Conservation (phyloP, 2,888 invertebrate genomes). For the Acleris literana region DNA sequence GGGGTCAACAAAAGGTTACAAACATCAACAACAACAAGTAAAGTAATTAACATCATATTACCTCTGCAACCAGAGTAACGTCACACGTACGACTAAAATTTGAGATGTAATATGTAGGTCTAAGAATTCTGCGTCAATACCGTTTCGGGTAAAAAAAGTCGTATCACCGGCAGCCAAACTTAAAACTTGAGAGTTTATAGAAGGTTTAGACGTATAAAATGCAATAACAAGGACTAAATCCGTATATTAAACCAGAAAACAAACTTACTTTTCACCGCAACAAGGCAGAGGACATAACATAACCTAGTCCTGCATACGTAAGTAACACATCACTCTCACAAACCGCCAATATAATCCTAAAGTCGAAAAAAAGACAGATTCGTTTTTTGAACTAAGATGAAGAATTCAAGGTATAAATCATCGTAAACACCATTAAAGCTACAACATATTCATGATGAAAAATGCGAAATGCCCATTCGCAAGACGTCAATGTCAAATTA, state of each 20-base stretch:
- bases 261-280: conserved; percentile 66
- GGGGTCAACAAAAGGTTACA: conserved; percentile 14
- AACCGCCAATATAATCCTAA: neutral
- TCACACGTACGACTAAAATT: conserved; percentile 1
- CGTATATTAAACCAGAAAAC: conserved; percentile 35
- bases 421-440: conserved; percentile 28
- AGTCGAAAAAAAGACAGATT: conserved; percentile 11
- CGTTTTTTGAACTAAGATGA: conserved; percentile 15
- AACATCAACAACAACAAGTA: neutral
- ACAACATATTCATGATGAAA: conserved; percentile 17
- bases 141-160: neutral
- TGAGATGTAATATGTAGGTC: conserved; percentile 13
- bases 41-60: conserved; percentile 15
- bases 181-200: neutral
- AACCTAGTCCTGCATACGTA: conserved; percentile 64
- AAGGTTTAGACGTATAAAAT: conserved; percentile 8
- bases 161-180: neutral
- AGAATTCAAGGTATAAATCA: conserved; percentile 19
- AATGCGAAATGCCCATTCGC: conserved; percentile 31
- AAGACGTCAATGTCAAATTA: conserved; percentile 32
- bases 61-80: conserved; percentile 10
- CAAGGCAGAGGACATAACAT: conserved; percentile 65
- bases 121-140: conserved; percentile 16
- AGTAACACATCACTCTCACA: conserved; percentile 41
- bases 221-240: conserved; percentile 27